Evolutionary conservation across 2,113 vertebrate species (phyloP), one percentile per base, ranked within the genome.

Genomic region (Porphyrio hochstetteri): DNA sequence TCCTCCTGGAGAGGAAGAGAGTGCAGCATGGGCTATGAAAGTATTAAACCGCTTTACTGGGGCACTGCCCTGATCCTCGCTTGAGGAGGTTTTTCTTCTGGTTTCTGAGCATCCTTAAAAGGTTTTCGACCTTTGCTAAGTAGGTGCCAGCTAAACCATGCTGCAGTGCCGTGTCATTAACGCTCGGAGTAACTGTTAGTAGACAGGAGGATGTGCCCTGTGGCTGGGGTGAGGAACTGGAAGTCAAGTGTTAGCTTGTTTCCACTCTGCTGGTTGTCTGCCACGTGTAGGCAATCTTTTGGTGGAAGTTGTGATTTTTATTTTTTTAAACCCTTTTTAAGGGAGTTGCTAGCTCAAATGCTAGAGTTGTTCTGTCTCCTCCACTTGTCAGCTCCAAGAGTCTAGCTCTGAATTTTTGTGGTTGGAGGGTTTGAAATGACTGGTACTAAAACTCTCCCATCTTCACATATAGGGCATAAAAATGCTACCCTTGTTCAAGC

Each of bases 141-240:
- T 75, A 50, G 69, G 44, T 94, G 61, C 36, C 23, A 38, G 48
- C 48, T 55, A 55, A 86, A 60, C 13, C 0, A 3, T 53, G 61
- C 80, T 78, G 64, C 38, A 16, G 21, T 40, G 67, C 67, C 53
- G 42, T 0, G 8, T 33, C 8, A 0, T 87, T 85, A 90, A n/a
- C 4, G 1, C 69, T 38, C 10, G 2, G 55, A 88, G 57, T 89
- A 76, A 76, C 60, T 81, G 75, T 64, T 72, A 29, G 88, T 24
- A 88, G 83, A 33, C 31, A 44, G 82, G 48, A 81, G 72, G 93
- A 75, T 67, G 65, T 82, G 77, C 55, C 21, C 86, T 40, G 76
- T 91, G 90, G 69, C 53, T 84, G 63, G 55, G 63, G 36, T 82
- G 70, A 82, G 88, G 91, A 94, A 86, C 90, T 95, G 83, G 88